phyloP scores from a whole-genome alignment of 2,113 vertebrate genomes.

The Myiagra hebetior region DNA sequence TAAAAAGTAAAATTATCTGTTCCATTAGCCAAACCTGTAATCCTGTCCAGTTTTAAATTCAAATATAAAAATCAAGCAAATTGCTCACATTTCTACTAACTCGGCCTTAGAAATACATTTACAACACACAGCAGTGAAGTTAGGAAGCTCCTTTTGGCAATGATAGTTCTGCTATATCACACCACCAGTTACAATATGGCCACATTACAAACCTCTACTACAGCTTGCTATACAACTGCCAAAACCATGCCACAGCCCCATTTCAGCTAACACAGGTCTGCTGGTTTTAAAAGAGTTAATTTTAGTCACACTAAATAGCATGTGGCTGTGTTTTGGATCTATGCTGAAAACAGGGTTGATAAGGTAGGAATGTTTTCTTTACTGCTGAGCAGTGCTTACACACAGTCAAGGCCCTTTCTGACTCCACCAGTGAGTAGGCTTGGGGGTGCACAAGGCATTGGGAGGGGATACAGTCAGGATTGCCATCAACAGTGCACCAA shows the following conservation, averaged over 20 bases:
- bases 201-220: not conserved
- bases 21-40: not conserved
- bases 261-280: not conserved
- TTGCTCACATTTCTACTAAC: not conserved
- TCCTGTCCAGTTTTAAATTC: not conserved
- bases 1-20: not conserved
- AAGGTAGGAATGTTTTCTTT: not conserved
- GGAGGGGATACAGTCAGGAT: not conserved
- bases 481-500: not conserved
- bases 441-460: rapidly evolving
- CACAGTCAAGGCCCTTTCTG: not conserved
- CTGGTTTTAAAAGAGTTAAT: not conserved
- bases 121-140: not conserved
- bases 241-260: rapidly evolving
- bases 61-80: not conserved
- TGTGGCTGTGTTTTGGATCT: not conserved
- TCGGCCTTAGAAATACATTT: not conserved
- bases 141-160: not conserved
- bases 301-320: not conserved
- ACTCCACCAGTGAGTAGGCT: rapidly evolving
- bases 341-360: not conserved
- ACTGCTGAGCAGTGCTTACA: not conserved
- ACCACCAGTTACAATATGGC: not conserved
- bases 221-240: not conserved
- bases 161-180: not conserved